Percentiles rank a stretch among this genome's conserved stretches.
Conservation (phyloP, 2,113 vertebrate genomes). For the Rhombomys opimus region DNA sequence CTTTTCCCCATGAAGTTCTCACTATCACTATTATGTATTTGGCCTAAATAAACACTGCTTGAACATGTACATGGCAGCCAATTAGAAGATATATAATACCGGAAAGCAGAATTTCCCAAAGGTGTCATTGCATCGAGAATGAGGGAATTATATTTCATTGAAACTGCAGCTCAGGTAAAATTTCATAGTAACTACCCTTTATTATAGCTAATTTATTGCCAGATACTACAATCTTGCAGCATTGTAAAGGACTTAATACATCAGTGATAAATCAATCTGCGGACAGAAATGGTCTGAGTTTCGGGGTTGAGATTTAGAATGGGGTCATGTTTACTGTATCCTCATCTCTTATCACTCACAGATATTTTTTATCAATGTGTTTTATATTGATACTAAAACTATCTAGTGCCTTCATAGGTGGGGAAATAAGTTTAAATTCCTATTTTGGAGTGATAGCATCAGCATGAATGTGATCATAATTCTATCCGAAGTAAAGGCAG, state of each 20-base stretch:
- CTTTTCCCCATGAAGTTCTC: neutral
- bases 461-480: neutral
- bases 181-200: constrained; percentile 9
- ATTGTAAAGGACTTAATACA: neutral
- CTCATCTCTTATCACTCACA: neutral
- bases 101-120: constrained; percentile 25
- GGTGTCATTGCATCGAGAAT: neutral
- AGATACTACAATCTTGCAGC: neutral
- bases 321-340: neutral
- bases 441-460: neutral
- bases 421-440: neutral
- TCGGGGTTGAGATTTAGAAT: neutral
- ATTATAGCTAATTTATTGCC: constrained; percentile 41
- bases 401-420: neutral
- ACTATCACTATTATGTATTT: neutral
- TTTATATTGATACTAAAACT: neutral
- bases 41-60: neutral
- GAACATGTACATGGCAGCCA: neutral
- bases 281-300: neutral
- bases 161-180: neutral
- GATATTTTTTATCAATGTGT: neutral
- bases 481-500: neutral
- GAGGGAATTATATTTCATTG: neutral
- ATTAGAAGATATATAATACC: neutral
- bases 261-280: neutral